Percentiles rank a stretch among this genome's conserved stretches.
These are phyloP conservation scores for Mactromeris polynyma DNA, from an alignment of 2,888 invertebrate species.

Conservation along the genomic window DNA sequence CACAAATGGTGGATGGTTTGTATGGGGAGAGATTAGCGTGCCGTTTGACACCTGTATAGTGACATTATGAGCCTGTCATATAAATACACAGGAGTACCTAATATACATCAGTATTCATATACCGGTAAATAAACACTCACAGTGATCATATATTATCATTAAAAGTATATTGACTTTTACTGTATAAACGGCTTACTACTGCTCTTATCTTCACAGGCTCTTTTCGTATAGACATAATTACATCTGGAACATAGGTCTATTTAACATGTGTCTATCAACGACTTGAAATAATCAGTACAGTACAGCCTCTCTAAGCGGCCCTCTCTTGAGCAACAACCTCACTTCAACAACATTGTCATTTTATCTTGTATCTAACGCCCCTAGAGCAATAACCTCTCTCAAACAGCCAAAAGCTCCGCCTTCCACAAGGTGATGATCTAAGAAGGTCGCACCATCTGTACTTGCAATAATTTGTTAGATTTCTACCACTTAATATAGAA, in stretches of 20 bases:
- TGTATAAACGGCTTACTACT: not conserved
- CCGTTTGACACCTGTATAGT: slow-evolving; percentile 53
- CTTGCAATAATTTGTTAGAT: not conserved
- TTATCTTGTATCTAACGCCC: too few relatives aligned
- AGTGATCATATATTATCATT: slow-evolving; percentile 40
- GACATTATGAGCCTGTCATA: slow-evolving; percentile 41
- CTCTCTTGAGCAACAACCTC: too few relatives aligned
- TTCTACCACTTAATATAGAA: not conserved
- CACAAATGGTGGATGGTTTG: slow-evolving; percentile 27
- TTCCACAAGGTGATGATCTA: too few relatives aligned
- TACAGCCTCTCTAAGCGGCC: too few relatives aligned
- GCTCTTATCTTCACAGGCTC: not conserved
- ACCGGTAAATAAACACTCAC: slow-evolving; percentile 47
- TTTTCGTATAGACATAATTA: not conserved
- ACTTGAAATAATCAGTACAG: not conserved
- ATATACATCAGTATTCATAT: slow-evolving; percentile 22
- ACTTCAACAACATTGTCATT: too few relatives aligned
- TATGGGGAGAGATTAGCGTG: slow-evolving; percentile 33
- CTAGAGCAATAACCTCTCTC: too few relatives aligned
- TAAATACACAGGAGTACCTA: slow-evolving; percentile 15
- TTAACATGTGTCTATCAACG: slow-evolving; percentile 1
- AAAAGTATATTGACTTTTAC: slow-evolving; percentile 42
- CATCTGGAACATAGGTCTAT: not conserved
- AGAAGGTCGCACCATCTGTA: too few relatives aligned
- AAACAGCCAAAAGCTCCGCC: too few relatives aligned